Evolutionary conservation across 2,113 vertebrate genomes (phyloP), one percentile per base, ranked within the genome.

Genomic region (Clarias macrocephalus): DNA sequence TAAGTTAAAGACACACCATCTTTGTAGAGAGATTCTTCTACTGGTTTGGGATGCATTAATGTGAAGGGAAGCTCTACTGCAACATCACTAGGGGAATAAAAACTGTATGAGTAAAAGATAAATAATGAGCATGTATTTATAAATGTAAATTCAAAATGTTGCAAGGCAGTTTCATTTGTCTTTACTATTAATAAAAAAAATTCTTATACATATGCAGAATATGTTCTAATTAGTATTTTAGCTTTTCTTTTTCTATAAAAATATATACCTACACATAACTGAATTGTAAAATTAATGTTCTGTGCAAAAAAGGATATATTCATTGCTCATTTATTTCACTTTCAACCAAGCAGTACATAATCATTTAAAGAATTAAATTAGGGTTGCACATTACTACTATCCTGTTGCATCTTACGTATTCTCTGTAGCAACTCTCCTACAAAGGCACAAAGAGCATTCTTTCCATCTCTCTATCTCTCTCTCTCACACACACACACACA

Each of bases 41-140:
- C 91, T 1, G 98, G 98, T 89, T 99, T 99, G 3, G 97, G 97
- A 87, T 99, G 97, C 98, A 99, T 99, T 81, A 99, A 89, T 0
- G 97, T 99, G 92, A 99, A 99, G 0, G 98, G 97, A 72, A 99
- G 95, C 86, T 99, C 98, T 6, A 99, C 97, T 0, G 96, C 96
- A 21, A 99, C 97, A 0, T 99, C 98, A 0, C 98, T 99, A 95
- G 68, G 91, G 92, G 68, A 87, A 62, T 37, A 94, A 59, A 79
- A 37, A 63, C 57, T 72, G 52, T 19, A 66, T 18, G 65, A 56
- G 83, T 81, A 37, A 11, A 62, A 82, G 11, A 15, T 62, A 70
- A 52, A 87, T 37, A n/a, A 1, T 63, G 56, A 23, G 3, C 5
- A 65, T 63, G 42, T 57, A 83, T 19, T 11, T n/a, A 60, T 30